Evolutionary conservation across 2,888 invertebrate species (phyloP).

Genomic region (Calephelis perditalis): DNA sequence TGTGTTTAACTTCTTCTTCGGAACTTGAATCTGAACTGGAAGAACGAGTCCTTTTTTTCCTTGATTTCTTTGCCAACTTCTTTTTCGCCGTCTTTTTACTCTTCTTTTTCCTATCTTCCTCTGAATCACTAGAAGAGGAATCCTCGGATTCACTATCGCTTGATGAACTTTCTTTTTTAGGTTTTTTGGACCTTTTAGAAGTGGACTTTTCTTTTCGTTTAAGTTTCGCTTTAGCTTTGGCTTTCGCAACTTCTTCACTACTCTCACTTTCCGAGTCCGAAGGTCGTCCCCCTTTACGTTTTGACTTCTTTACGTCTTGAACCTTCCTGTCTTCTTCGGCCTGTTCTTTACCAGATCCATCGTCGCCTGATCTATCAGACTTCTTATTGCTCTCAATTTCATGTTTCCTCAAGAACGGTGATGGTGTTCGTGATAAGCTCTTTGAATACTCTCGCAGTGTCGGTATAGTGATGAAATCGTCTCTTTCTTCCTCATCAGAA

Average conservation of each 20-base stretch:
- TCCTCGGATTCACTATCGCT: constrained; percentile 74
- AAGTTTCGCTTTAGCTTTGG: constrained; percentile 62
- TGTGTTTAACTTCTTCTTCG: constrained; percentile 71
- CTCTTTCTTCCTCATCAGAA: constrained; percentile 64
- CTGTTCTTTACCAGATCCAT: constrained; percentile 68
- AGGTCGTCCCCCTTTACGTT: constrained; percentile 73
- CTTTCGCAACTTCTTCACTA: constrained; percentile 60
- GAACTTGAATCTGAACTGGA: constrained; percentile 74
- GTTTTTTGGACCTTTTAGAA: constrained; percentile 74
- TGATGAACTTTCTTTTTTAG: constrained; percentile 67
- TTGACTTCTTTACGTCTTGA: constrained; percentile 64
- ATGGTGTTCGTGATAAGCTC: constrained; percentile 91
- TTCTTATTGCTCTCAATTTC: constrained; percentile 75
- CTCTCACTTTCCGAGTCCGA: constrained; percentile 70
- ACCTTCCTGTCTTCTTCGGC: constrained; percentile 54
- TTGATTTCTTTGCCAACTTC: constrained; percentile 65
- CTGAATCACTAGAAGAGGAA: constrained; percentile 71
- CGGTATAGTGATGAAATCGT: constrained; percentile 60
- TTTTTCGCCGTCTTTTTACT: constrained; percentile 68
- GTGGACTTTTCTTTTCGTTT: constrained; percentile 76
- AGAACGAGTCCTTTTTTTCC: constrained; percentile 66
- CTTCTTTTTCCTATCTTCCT: constrained; percentile 71
- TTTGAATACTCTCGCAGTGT: constrained; percentile 79
- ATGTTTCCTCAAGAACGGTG: constrained; percentile 87
- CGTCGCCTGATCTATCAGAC: constrained; percentile 59